A percentile compares a stretch with the other conserved stretches of the same genome.
phyloP scores from a whole-genome alignment of 2,113 vertebrate species.

The Sinocyclocheilus anophthalmus region DNA sequence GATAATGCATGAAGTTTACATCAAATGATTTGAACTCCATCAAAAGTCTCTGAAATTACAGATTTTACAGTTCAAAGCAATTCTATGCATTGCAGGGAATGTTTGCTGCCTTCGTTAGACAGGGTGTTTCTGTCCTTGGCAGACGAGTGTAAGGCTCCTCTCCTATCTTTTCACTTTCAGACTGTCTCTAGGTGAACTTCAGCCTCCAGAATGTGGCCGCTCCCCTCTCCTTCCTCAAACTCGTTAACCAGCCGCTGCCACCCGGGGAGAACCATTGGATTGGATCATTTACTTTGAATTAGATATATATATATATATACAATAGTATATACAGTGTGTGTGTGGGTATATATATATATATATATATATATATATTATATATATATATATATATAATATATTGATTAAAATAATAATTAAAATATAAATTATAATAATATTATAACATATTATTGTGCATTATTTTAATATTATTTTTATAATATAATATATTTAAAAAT shows the following conservation, averaged over 20 bases:
- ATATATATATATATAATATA: too few relatives aligned
- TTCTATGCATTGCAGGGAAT: neutral
- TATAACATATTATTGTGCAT: too few relatives aligned
- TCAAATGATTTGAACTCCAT: neutral
- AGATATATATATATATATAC: too few relatives aligned
- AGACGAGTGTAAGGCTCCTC: neutral
- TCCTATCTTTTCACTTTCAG: slow-evolving; percentile 28
- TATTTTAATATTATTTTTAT: too few relatives aligned
- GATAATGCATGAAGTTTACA: neutral
- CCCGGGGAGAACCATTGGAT: slow-evolving; percentile 2
- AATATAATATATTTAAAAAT: too few relatives aligned
- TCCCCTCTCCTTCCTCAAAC: slow-evolving; percentile 43
- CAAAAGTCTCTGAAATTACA: neutral
- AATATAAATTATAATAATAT: too few relatives aligned
- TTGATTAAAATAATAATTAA: too few relatives aligned
- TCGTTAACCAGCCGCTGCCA: slow-evolving; percentile 57
- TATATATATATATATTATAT: too few relatives aligned
- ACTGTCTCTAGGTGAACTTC: slow-evolving; percentile 55
- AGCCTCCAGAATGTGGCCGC: slow-evolving; percentile 37
- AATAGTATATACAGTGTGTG: too few relatives aligned
- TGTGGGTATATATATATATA: too few relatives aligned
- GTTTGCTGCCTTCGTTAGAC: slow-evolving; percentile 49
- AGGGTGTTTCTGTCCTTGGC: slow-evolving; percentile 27
- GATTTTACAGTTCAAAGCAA: neutral
- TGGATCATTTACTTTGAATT: too few relatives aligned